A percentile compares a stretch with the other conserved stretches of the same genome.
Evolutionary conservation across 1,140 invertebrate genomes (phyloP).

Genomic region (Matsumurasca onukii): DNA sequence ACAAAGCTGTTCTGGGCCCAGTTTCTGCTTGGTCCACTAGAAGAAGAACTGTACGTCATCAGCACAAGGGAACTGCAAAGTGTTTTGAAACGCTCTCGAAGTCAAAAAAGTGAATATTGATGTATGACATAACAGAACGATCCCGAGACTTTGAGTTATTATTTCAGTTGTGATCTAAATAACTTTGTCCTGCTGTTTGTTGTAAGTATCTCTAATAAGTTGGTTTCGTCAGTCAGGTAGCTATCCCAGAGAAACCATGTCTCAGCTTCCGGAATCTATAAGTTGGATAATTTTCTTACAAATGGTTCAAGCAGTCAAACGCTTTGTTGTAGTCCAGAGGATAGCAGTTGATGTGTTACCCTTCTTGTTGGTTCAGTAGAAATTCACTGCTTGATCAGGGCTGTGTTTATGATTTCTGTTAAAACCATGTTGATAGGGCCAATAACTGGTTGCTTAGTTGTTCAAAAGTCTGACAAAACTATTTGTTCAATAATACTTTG

Average conservation of each 20-base stretch:
- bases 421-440: background rate
- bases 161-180: background rate
- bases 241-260: background rate
- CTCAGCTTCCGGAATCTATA: background rate
- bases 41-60: background rate
- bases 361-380: background rate
- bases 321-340: background rate
- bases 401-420: background rate
- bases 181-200: background rate
- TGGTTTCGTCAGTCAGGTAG: background rate
- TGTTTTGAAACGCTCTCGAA: background rate
- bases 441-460: background rate
- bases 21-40: background rate
- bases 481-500: background rate
- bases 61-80: background rate
- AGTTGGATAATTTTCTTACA: background rate
- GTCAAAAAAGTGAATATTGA: background rate
- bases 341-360: background rate
- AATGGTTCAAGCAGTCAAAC: background rate
- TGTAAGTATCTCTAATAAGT: background rate
- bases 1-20: constrained; percentile 33
- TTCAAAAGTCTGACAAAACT: background rate
- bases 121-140: background rate
- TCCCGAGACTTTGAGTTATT: background rate
- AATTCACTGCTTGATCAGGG: background rate